phyloP scores from a whole-genome alignment of 2,888 invertebrate species.

The Aporophyla lueneburgensis region DNA sequence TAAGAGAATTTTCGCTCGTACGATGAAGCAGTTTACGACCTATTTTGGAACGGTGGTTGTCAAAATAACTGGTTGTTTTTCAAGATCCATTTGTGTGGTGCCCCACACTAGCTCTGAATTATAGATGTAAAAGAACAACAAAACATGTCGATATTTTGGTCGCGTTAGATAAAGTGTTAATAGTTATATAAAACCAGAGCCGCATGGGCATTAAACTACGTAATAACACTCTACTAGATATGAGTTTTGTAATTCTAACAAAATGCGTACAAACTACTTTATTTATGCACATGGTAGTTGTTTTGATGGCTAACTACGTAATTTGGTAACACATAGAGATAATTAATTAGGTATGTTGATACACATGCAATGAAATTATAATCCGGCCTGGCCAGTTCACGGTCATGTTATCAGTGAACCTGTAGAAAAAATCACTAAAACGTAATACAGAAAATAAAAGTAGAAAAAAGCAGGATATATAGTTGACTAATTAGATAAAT shows the following conservation, averaged over 20 bases:
- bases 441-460: conserved; percentile 24
- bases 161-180: conserved; percentile 83
- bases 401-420: conserved; percentile 36
- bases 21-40: conserved; percentile 75
- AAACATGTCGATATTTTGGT: conserved; percentile 85
- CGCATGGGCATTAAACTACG: conserved; percentile 61
- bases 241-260: not conserved
- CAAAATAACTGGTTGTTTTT: conserved; percentile 90
- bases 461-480: conserved; percentile 34
- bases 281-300: conserved; percentile 9
- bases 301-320: conserved; percentile 10
- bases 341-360: conserved; percentile 21
- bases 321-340: not conserved
- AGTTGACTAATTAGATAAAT: conserved; percentile 61
- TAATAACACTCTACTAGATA: conserved; percentile 8
- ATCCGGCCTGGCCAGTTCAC: conserved; percentile 32
- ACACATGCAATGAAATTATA: conserved; percentile 22
- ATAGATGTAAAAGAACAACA: conserved; percentile 86
- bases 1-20: conserved; percentile 70
- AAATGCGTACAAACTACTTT: not conserved
- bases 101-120: conserved; percentile 83
- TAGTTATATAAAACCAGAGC: conserved; percentile 73
- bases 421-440: conserved; percentile 35
- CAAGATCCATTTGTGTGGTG: conserved; percentile 87
- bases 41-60: conserved; percentile 78